Percentiles rank a stretch among this genome's conserved stretches.
Conservation (phyloP, 2,888 invertebrate species). For the Chromoteleia sp. region DNA sequence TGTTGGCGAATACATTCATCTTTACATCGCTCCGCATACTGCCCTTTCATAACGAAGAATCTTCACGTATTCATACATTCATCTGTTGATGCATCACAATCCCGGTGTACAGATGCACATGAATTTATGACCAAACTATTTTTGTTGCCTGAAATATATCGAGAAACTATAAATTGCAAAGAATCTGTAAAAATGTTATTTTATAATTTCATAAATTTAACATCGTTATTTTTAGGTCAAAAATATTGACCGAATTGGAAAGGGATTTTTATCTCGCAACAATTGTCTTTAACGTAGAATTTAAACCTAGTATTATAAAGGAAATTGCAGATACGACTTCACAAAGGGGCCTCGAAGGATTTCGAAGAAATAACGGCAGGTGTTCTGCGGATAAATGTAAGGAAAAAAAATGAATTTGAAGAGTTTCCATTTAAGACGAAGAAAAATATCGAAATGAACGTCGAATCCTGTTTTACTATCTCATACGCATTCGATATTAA, state of each 20-base stretch:
- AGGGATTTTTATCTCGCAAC: neutral
- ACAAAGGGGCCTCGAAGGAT: neutral
- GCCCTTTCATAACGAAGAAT: too few species aligned
- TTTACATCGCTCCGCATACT: too few species aligned
- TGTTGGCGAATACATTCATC: too few species aligned
- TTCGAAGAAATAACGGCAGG: conserved; percentile 19
- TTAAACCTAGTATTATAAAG: conserved; percentile 17
- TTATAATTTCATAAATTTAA: neutral
- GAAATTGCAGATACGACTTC: conserved; percentile 4
- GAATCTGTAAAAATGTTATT: neutral
- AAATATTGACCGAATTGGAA: conserved; percentile 8
- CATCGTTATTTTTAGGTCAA: conserved; percentile 3
- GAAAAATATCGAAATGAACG: conserved; percentile 6
- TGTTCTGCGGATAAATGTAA: conserved; percentile 4
- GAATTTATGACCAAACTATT: neutral
- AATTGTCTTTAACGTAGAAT: conserved; percentile 9
- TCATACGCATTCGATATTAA: conserved; percentile 16
- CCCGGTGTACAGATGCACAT: neutral
- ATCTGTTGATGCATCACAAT: too few species aligned
- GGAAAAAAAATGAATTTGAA: conserved; percentile 6
- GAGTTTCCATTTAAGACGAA: conserved; percentile 16
- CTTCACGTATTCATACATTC: too few species aligned
- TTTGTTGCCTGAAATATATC: neutral
- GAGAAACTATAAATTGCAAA: neutral
- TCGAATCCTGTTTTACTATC: conserved; percentile 13